A percentile compares a stretch with the other conserved stretches of the same genome.
phyloP scores from a whole-genome alignment of 2,797 vertebrate genomes.

The Synanceia verrucosa region DNA sequence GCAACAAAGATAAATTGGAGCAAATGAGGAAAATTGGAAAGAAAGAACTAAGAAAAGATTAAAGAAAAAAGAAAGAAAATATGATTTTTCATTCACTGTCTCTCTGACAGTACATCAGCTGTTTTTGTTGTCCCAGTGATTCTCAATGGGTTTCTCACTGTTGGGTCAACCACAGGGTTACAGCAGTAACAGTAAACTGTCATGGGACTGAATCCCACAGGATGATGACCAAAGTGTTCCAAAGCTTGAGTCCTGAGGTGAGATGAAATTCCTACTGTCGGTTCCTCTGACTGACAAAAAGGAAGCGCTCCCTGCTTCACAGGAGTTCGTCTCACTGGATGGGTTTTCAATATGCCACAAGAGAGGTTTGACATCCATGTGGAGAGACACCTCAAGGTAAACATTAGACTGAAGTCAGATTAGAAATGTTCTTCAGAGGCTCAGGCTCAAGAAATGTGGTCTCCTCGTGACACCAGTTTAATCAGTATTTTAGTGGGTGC shows the following conservation, averaged over 20 bases:
- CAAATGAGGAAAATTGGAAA: neutral
- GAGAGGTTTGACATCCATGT: conserved; percentile 8
- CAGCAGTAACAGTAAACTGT: conserved; percentile 10
- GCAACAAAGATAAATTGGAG: neutral
- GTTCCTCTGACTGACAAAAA: conserved; percentile 14
- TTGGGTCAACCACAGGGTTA: conserved; percentile 15
- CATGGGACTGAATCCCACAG: conserved; percentile 10
- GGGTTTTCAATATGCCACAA: conserved; percentile 22
- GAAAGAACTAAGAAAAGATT: neutral
- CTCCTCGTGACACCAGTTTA: neutral
- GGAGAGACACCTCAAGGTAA: conserved; percentile 10
- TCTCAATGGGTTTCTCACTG: conserved; percentile 17
- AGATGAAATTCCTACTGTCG: conserved; percentile 8
- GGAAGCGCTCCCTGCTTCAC: conserved; percentile 13
- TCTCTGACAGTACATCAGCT: conserved; percentile 19
- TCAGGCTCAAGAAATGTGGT: neutral
- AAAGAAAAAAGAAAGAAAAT: neutral
- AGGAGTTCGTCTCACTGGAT: conserved; percentile 10
- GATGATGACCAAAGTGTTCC: conserved; percentile 4
- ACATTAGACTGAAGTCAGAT: neutral
- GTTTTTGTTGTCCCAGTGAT: conserved; percentile 17
- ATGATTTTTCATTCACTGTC: neutral
- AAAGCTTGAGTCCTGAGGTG: neutral
- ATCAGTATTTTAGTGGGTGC: neutral
- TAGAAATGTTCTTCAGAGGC: neutral